Evolutionary conservation across 2,888 invertebrate genomes (phyloP).

Genomic region (Microchrysa polita): DNA sequence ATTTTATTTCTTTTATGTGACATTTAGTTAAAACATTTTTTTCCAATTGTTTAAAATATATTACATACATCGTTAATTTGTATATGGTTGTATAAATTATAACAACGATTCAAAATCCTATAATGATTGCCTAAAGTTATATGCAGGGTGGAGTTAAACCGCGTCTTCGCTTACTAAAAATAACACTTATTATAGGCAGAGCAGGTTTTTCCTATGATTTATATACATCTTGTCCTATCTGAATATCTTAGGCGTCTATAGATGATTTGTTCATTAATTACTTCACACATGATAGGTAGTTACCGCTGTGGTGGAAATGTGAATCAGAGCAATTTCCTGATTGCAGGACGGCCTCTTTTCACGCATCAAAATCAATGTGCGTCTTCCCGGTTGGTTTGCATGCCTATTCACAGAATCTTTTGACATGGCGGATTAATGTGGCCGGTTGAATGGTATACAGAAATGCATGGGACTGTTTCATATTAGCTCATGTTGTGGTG

Average conservation of each 20-base stretch:
- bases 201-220: slow-evolving; percentile 24
- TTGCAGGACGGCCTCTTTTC: slow-evolving; percentile 10
- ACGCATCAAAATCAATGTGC: neutral
- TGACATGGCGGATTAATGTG: slow-evolving; percentile 11
- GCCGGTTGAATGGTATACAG: neutral
- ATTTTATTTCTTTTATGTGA: too few relatives aligned
- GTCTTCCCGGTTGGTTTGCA: neutral
- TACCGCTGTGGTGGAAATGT: neutral
- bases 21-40: too few relatives aligned
- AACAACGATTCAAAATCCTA: slow-evolving; percentile 12
- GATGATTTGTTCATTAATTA: slow-evolving; percentile 38
- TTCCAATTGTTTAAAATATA: too few relatives aligned
- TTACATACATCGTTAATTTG: too few relatives aligned
- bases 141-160: slow-evolving; percentile 32
- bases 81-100: too few relatives aligned
- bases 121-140: slow-evolving; percentile 28
- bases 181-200: neutral
- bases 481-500: neutral
- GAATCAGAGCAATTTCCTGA: slow-evolving; percentile 2
- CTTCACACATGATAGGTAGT: slow-evolving; percentile 19
- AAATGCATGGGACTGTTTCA: neutral
- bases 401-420: neutral
- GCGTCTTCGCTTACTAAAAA: neutral
- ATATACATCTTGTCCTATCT: neutral
- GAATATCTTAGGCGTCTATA: neutral